Base-by-base conservation (phyloP, 1,140 invertebrate genomes). In the Elysia chlorotica region DNA sequence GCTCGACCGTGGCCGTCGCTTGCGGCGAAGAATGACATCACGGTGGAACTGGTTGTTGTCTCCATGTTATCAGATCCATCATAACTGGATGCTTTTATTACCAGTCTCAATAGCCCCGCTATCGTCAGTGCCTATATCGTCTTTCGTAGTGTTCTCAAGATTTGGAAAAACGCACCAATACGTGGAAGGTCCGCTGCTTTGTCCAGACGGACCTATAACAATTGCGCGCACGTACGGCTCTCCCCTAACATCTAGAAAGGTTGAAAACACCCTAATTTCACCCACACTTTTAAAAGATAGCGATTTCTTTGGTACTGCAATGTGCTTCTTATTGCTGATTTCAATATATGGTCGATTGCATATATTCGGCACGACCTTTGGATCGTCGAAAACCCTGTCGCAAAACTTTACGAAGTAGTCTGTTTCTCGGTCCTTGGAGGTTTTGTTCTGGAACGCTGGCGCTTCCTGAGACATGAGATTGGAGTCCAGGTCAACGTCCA, bases 91-190 rank as follows among this genome's bases (percentile, higher is more conserved):
- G n/a, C n/a, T n/a, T n/a, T n/a, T n/a, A n/a, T n/a, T n/a, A n/a
- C n/a, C n/a, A n/a, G n/a, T n/a, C n/a, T n/a, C n/a, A n/a, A n/a
- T n/a, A n/a, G n/a, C n/a, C n/a, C n/a, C n/a, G n/a, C n/a, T n/a
- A n/a, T n/a, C n/a, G n/a, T n/a, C n/a, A n/a, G n/a, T n/a, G n/a
- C n/a, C n/a, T n/a, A n/a, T n/a, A n/a, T n/a, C n/a, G n/a, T n/a
- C n/a, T n/a, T n/a, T n/a, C n/a, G n/a, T n/a, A n/a, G n/a, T n/a
- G n/a, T n/a, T n/a, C n/a, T n/a, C n/a, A n/a, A n/a, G n/a, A n/a
- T n/a, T n/a, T n/a, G n/a, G n/a, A 56, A 76, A 76, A 23, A 73
- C 70, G 38, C 74, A 76, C 74, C 74, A 76, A 33, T 73, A 71
- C 25, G 21, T 35, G 5, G 57, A 63, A 2, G 56, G 53, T 0